Base-by-base conservation (phyloP, 2,797 vertebrate genomes). In the Chelon labrosus region DNA sequence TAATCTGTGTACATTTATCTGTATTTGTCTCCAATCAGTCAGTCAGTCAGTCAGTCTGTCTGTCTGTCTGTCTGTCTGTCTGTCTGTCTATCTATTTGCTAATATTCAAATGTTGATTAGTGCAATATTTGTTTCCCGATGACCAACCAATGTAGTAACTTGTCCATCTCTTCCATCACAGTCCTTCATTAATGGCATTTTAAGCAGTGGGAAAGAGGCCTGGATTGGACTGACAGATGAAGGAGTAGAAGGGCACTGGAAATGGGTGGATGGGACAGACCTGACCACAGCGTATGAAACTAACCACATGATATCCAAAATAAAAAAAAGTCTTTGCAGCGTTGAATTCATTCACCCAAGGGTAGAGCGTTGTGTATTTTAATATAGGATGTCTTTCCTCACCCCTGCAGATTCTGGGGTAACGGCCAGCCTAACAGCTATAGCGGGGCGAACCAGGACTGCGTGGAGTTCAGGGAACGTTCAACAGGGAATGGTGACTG, bases 201-300 rank as follows among this genome's bases (percentile, higher is more conserved):
- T 75, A 56, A 0, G 0, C 31, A 44, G 14, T 52, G 80, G 87
- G 11, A 81, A 71, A 73, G 81, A 90, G 42, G 49, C 70, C 5
- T 93, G 91, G 91, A 86, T 93, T 17, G 92, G 92, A 53, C 7
- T 93, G 80, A 71, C 75, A 16, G 91, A 93, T 49, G 51, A 12
- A 0, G 77, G 83, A 53, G 19, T 49, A 0, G 92, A 93, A 20
- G 88, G 79, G 1, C 10, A 79, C 0, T 93, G 91, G 90, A 81
- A 20, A 44, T 93, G 92, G 92, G 82, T 92, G 7, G 89, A 93
- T 13, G 85, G 80, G 9, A 87, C 80, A 16, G 17, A 70, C 8
- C 0, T 91, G 67, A 79, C 27, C 50, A 56, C 25, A 38, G 0
- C 71, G 91, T 92, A 85, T 82, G 79, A 47, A 70, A 71, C 56